phyloP scores from a whole-genome alignment of 2,888 invertebrate species.

The Empis livida region DNA sequence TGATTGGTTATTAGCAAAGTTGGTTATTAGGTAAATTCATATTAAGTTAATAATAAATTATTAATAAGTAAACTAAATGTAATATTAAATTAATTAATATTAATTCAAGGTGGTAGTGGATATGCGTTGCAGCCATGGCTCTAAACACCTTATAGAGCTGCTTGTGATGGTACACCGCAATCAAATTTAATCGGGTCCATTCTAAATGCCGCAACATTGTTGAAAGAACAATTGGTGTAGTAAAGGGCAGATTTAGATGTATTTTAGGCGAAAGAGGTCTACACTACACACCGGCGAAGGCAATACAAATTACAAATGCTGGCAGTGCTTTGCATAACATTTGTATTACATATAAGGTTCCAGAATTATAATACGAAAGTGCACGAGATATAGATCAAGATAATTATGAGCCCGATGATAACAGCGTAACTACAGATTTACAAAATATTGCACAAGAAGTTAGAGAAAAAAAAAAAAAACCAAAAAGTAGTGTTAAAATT shows the following conservation, averaged over 20 bases:
- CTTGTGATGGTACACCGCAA: background rate
- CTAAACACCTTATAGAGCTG: slow-evolving; percentile 6
- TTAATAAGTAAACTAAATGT: background rate
- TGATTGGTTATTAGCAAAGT: background rate
- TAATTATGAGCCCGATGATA: too few species aligned
- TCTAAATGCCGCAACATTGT: slow-evolving; percentile 3
- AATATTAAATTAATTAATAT: background rate
- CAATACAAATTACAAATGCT: slow-evolving; percentile 7
- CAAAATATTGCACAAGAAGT: too few species aligned
- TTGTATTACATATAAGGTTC: background rate
- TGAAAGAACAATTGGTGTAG: slow-evolving; percentile 5
- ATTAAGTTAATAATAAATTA: background rate
- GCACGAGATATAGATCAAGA: too few species aligned
- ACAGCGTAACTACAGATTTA: too few species aligned
- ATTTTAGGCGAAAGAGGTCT: slow-evolving; percentile 4
- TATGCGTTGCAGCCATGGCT: slow-evolving; percentile 9
- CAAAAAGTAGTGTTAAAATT: too few species aligned
- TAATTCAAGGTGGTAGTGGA: slow-evolving; percentile 8
- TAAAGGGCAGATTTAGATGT: slow-evolving; percentile 8
- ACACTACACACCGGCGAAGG: slow-evolving; percentile 7
- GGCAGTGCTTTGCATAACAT: slow-evolving; percentile 7
- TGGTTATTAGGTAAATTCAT: background rate
- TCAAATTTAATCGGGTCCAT: slow-evolving; percentile 5
- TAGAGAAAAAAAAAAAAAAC: too few species aligned
- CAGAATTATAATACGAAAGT: background rate